Base-by-base conservation (phyloP, 2,888 invertebrate genomes). In the Callimorpha dominula region DNA sequence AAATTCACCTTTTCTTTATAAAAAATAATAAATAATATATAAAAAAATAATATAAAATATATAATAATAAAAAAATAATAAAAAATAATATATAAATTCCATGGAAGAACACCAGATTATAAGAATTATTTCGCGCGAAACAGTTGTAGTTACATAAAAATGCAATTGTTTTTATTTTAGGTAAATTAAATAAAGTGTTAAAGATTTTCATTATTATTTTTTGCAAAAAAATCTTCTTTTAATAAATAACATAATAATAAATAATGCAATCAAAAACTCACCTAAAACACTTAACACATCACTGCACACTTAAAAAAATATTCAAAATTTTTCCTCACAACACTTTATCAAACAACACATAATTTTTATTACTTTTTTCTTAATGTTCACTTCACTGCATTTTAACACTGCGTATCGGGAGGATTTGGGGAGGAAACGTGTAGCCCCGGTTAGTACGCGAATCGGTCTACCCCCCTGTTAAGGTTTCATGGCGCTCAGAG, bases 341-440 rank as follows among this genome's bases (percentile, higher is more conserved):
- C 81, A 75, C 85, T 78, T 75, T 75, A 46, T 69, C 50, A 63
- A 42, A 20, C 52, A 68, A 73, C 85, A 78, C 79, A 76, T 82
- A 71, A 68, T 80, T 77, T 73, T 71, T 71, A 54, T 49, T 62
- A 57, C 70, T 77, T 78, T 74, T 74, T 67, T 60, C 57, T 60
- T 62, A 83, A 64, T 78, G 81, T 77, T 65, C 85, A 85, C 83
- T 79, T 82, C 87, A 87, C 86, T 80, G 79, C 83, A 85, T 84
- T 79, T 78, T 72, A 74, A 43, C 77, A 79, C 77, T 76, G 68
- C 86, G 85, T 71, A 82, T 79, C 81, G 79, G 74, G 71, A 77
- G 57, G 46, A 57, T 57, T 71, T 49, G 67, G 76, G 74, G 71
- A 74, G 6, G 42, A 62, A 80, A 81, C 87, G 87, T 82, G 83